phyloP scores from a whole-genome alignment of 1,140 invertebrate genomes.

The Metaphire vulgaris region DNA sequence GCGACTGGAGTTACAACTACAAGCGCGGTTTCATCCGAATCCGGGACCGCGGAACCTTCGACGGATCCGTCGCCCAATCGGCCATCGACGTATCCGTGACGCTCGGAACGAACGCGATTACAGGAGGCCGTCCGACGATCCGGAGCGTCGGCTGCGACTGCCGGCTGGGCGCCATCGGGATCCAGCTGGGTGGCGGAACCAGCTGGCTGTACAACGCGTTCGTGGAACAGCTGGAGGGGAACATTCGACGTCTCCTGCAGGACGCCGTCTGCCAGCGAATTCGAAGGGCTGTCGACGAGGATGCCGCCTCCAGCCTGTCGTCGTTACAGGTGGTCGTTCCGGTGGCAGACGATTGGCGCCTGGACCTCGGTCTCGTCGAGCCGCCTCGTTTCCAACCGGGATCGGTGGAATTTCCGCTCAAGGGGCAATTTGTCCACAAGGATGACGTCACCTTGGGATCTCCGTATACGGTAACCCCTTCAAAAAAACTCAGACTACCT shows the following conservation, averaged over 20 bases:
- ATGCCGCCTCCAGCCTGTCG: not conserved
- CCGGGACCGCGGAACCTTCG: constrained; percentile 19
- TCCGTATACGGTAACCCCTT: not conserved
- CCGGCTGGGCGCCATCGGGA: not conserved
- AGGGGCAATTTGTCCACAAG: constrained; percentile 4
- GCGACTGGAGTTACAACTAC: constrained; percentile 10
- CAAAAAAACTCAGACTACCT: not conserved
- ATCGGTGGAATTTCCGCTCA: constrained; percentile 9
- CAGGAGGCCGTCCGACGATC: constrained; percentile 17
- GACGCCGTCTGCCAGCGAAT: not conserved
- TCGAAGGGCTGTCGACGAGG: not conserved
- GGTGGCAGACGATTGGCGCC: not conserved
- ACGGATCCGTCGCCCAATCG: not conserved
- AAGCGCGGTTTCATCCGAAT: not conserved
- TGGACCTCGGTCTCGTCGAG: constrained; percentile 9
- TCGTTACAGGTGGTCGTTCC: not conserved
- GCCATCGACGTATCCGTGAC: constrained; percentile 3
- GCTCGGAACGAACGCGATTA: not conserved
- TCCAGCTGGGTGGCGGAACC: constrained; percentile 13
- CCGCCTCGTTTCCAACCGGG: not conserved
- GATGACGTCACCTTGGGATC: not conserved
- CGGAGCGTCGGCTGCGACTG: not conserved
- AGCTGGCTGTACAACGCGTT: constrained; percentile 24
- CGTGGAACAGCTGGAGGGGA: not conserved
- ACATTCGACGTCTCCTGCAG: not conserved